A percentile compares a stretch with the other conserved stretches of the same genome.
Evolutionary conservation across 1,140 invertebrate species (phyloP).

Genomic region (Drosophila nigrodunni): DNA sequence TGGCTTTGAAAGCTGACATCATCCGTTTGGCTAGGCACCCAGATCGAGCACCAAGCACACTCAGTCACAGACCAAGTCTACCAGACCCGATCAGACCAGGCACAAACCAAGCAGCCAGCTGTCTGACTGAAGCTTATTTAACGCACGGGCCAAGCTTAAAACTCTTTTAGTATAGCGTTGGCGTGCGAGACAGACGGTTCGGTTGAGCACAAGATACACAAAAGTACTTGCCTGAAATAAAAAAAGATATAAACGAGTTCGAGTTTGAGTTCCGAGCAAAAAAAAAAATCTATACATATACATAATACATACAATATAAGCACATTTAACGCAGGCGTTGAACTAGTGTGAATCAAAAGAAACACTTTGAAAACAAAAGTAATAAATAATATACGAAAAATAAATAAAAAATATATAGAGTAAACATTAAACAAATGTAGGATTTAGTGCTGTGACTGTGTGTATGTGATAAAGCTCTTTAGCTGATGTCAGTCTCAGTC

Average conservation of each 20-base stretch:
- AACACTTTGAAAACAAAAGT: conserved; percentile 51
- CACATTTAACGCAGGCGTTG: conserved; percentile 53
- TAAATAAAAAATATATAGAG: conserved; percentile 2
- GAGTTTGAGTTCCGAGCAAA: conserved; percentile 50
- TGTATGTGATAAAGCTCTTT: conserved; percentile 15
- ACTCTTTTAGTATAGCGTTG: conserved; percentile 83
- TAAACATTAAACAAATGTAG: conserved; percentile 47
- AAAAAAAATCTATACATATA: conserved; percentile 28
- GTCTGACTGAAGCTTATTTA: conserved; percentile 70
- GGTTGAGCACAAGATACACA: conserved; percentile 61
- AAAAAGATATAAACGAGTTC: conserved; percentile 19
- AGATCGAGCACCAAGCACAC: conserved; percentile 20
- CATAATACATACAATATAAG: conserved; percentile 32
- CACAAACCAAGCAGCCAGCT: conserved; percentile 51
- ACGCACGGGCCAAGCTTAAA: conserved; percentile 65
- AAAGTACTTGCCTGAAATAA: conserved; percentile 51
- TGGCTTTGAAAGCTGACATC: conserved; percentile 65
- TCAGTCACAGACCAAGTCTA: conserved; percentile 34
- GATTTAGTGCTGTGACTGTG: conserved; percentile 14
- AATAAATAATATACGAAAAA: conserved; percentile 53
- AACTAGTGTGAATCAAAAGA: conserved; percentile 39
- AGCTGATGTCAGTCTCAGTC: conserved; percentile 57
- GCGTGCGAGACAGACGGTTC: conserved; percentile 78
- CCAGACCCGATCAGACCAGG: conserved; percentile 34
- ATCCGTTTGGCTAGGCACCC: conserved; percentile 44